phyloP scores from a whole-genome alignment of 2,888 invertebrate genomes.

The Drosophila mulleri region DNA sequence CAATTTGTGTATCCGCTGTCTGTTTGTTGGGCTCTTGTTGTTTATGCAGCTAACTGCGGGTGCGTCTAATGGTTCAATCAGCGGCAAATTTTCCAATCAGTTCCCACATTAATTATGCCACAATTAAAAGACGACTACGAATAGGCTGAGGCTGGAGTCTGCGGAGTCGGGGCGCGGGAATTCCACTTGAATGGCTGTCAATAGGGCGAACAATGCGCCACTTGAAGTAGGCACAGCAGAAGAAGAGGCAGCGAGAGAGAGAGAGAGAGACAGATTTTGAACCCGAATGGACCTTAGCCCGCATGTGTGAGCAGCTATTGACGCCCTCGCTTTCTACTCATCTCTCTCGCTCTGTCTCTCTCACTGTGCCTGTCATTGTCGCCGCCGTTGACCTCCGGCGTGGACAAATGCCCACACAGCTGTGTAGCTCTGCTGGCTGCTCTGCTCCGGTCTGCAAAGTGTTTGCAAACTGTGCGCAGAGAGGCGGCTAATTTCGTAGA shows the following conservation, averaged over 20 bases:
- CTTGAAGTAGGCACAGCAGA: slow-evolving; percentile 56
- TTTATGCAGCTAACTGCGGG: slow-evolving; percentile 32
- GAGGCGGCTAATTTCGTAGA: slow-evolving; percentile 68
- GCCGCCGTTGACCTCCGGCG: slow-evolving; percentile 68
- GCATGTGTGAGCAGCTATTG: slow-evolving; percentile 33
- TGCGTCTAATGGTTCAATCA: slow-evolving; percentile 72
- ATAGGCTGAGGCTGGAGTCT: slow-evolving; percentile 11
- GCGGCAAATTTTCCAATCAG: slow-evolving; percentile 60
- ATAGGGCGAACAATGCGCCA: slow-evolving; percentile 66
- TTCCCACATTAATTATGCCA: slow-evolving; percentile 79
- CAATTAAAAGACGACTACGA: slow-evolving; percentile 66
- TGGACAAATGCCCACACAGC: slow-evolving; percentile 72
- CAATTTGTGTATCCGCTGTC: slow-evolving; percentile 42
- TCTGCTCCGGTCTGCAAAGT: slow-evolving; percentile 5
- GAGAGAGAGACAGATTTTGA: slow-evolving; percentile 3
- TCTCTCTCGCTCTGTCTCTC: background rate
- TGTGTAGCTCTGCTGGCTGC: slow-evolving; percentile 15
- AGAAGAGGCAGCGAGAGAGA: slow-evolving; percentile 13
- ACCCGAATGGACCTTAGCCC: slow-evolving; percentile 48
- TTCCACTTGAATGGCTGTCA: slow-evolving; percentile 73
- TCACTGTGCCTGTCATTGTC: background rate
- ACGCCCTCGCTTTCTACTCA: background rate
- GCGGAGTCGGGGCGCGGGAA: slow-evolving; percentile 53
- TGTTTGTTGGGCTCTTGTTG: slow-evolving; percentile 12
- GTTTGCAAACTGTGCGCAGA: slow-evolving; percentile 44